Base-by-base conservation (phyloP, 2,888 invertebrate species). In the Diarsia mendica region DNA sequence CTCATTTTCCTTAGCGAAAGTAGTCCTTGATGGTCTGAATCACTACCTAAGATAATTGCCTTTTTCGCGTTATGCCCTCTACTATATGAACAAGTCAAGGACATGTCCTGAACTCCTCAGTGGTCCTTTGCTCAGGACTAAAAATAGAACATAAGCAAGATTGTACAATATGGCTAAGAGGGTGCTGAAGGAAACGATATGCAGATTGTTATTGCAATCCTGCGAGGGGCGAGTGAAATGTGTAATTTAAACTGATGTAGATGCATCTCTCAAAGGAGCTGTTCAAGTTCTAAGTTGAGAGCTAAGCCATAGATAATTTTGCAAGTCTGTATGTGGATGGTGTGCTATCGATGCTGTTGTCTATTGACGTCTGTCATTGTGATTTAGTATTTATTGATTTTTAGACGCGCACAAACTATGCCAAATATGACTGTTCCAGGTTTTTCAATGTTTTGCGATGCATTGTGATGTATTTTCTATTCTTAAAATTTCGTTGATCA, bases 21-120 rank as follows among this genome's bases (percentile, higher is more conserved):
- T 58, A 0, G 23, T 55, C 55, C 23, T 58, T 58, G 18, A 8
- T 4, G 18, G 15, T 8, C 58, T 58, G n/a, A 53, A n/a, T 53
- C 53, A 53, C 4, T n/a, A 53, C 10, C 53, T 53, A 53, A n/a
- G n/a, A n/a, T 1, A 2, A 10, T 58, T 58, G 58, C 58, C 18
- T 1, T 60, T 28, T 28, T 60, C 20, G n/a, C 18, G 46, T 28
- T 11, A 48, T 20, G 6, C 9, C 10, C 9, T 28, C 8, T 28
- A 58, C 8, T 28, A 58, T 28, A 18, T 15, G 64, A 68, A 72
- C 55, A 65, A 83, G 61, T 79, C 69, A 75, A 83, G 80, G 83
- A 10, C 71, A 78, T 51, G 51, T 60, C 33, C 44, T 48, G 60
- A 49, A 28, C 20, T 66, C 48, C n/a, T 49, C 33, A 48, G 51